phyloP scores from a whole-genome alignment of 2,113 vertebrate species.

The Narcine bancroftii region DNA sequence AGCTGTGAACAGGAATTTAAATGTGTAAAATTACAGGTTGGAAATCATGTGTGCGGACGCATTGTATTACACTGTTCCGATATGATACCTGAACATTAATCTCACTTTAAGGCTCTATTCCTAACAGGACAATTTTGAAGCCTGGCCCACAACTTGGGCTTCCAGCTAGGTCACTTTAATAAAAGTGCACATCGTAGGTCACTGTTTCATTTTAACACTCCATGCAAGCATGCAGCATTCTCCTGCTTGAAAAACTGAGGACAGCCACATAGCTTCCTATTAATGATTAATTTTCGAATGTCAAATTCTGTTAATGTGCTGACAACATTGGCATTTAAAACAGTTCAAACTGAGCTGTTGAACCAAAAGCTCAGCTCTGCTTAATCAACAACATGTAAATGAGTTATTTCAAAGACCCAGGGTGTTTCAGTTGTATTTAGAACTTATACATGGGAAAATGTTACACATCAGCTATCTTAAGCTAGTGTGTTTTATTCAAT shows the following conservation, averaged over 20 bases:
- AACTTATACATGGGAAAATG: slow-evolving; percentile 10
- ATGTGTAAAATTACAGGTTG: slow-evolving; percentile 23
- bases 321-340: slow-evolving; percentile 35
- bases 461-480: slow-evolving; percentile 28
- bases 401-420: slow-evolving; percentile 19
- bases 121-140: slow-evolving; percentile 19
- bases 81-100: neutral
- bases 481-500: slow-evolving; percentile 29
- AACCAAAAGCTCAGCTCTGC: slow-evolving; percentile 26
- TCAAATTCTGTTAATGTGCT: slow-evolving; percentile 60
- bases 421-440: neutral
- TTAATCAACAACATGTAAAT: slow-evolving; percentile 34
- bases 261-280: slow-evolving; percentile 86
- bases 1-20: slow-evolving; percentile 5
- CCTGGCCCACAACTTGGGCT: neutral
- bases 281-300: slow-evolving; percentile 91
- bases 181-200: neutral
- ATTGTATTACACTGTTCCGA: neutral
- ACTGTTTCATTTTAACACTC: slow-evolving; percentile 15
- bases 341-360: slow-evolving; percentile 30
- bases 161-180: neutral
- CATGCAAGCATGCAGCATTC: neutral
- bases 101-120: neutral
- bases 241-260: slow-evolving; percentile 53
- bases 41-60: neutral